phyloP scores from a whole-genome alignment of 2,113 vertebrate species.

The Probosciger aterrimus region DNA sequence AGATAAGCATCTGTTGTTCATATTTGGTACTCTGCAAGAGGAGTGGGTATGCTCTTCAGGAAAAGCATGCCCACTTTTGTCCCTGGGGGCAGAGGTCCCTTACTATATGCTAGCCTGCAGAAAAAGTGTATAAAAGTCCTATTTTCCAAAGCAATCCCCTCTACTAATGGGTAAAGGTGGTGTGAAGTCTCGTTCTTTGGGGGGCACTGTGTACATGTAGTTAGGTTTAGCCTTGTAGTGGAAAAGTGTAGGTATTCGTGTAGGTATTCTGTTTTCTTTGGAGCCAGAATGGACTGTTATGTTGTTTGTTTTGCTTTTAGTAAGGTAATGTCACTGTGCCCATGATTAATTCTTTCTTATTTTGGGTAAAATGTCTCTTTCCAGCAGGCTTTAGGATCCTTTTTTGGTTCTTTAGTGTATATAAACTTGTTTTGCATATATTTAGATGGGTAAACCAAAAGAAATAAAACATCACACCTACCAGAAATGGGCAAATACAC shows the following conservation, averaged over 20 bases:
- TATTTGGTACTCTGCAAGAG: not conserved
- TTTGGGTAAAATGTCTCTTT: not conserved
- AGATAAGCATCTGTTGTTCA: not conserved
- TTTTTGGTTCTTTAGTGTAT: not conserved
- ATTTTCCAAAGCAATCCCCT: not conserved
- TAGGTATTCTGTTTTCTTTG: constrained; percentile 10
- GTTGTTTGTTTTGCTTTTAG: not conserved
- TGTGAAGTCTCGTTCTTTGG: constrained; percentile 47
- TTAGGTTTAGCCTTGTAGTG: not conserved
- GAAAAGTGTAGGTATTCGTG: not conserved
- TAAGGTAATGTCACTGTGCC: not conserved
- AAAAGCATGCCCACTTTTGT: not conserved
- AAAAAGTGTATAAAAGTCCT: not conserved
- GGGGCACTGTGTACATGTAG: constrained; percentile 42
- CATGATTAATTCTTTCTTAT: not conserved
- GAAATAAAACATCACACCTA: not conserved
- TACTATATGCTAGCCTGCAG: not conserved
- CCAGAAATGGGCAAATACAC: not conserved
- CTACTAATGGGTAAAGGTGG: not conserved
- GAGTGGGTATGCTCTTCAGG: not conserved
- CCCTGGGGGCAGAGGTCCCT: not conserved
- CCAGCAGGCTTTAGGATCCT: not conserved
- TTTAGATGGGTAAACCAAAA: not conserved
- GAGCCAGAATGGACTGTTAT: not conserved
- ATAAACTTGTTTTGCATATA: not conserved